These are phyloP conservation scores for Hyles vespertilio DNA, from an alignment of 1,140 invertebrate genomes.

Conservation along the genomic window DNA sequence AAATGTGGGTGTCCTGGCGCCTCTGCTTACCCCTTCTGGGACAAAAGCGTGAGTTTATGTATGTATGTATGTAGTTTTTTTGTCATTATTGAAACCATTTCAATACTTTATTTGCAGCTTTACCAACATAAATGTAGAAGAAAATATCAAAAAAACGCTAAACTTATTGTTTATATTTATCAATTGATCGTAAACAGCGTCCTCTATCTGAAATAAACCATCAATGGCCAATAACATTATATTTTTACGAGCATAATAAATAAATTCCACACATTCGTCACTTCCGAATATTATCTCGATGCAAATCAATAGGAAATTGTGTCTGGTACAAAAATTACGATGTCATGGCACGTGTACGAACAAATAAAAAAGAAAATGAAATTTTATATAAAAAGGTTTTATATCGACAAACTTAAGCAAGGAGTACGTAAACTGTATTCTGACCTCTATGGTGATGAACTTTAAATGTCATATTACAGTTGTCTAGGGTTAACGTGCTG, in stretches of 20 bases:
- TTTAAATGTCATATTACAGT: not conserved
- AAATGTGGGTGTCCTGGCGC: too few species aligned
- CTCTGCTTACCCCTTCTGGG: too few species aligned
- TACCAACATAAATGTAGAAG: too few species aligned
- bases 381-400: conserved; percentile 9
- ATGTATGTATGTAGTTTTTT: too few species aligned
- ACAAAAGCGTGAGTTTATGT: too few species aligned
- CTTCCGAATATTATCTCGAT: conserved; percentile 36
- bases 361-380: conserved; percentile 15
- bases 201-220: conserved; percentile 13
- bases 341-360: conserved; percentile 19
- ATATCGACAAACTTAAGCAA: conserved; percentile 5
- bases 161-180: not conserved
- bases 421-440: not conserved
- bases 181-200: conserved; percentile 8
- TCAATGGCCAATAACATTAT: conserved; percentile 32
- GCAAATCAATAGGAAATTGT: conserved; percentile 34
- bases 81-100: too few species aligned
- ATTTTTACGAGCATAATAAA: conserved; percentile 23
- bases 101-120: too few species aligned
- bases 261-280: conserved; percentile 17
- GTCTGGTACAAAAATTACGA: conserved; percentile 24
- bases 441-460: not conserved
- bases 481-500: not conserved
- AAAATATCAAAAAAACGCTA: too few species aligned